A percentile compares a stretch with the other conserved stretches of the same genome.
These are phyloP conservation scores for Odocoileus virginianus DNA, from an alignment of 2,113 vertebrate genomes.

Conservation along the genomic window DNA sequence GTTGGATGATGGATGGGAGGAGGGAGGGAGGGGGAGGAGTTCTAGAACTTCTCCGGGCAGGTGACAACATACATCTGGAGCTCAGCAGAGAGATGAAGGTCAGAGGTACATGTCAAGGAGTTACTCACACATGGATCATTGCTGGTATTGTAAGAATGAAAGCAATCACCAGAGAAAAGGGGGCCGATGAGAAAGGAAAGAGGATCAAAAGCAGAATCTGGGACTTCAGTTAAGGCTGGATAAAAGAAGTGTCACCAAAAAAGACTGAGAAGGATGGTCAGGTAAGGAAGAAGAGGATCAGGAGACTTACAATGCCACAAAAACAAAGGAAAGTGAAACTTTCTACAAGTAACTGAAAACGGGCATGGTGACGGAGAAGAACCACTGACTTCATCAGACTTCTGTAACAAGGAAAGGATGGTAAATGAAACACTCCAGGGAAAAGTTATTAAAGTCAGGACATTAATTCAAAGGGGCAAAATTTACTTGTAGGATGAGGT, in stretches of 20 bases:
- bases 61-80: neutral
- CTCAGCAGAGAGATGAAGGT: neutral
- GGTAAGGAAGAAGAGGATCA: neutral
- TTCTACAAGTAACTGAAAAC: neutral
- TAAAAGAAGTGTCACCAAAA: neutral
- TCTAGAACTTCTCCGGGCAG: neutral
- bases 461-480: neutral
- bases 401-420: neutral
- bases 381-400: neutral
- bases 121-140: fast-evolving
- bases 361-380: neutral
- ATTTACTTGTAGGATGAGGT: neutral
- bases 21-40: neutral
- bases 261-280: neutral
- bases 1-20: neutral
- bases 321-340: neutral
- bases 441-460: neutral
- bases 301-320: fast-evolving
- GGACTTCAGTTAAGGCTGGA: neutral
- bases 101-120: neutral
- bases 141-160: neutral
- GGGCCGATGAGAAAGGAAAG: neutral
- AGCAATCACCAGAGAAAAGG: neutral
- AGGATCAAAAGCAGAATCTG: neutral
- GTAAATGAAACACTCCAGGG: neutral